Evolutionary conservation across 2,797 vertebrate genomes (phyloP), one percentile per base, ranked within the genome.

Genomic region (Pristis pectinata): DNA sequence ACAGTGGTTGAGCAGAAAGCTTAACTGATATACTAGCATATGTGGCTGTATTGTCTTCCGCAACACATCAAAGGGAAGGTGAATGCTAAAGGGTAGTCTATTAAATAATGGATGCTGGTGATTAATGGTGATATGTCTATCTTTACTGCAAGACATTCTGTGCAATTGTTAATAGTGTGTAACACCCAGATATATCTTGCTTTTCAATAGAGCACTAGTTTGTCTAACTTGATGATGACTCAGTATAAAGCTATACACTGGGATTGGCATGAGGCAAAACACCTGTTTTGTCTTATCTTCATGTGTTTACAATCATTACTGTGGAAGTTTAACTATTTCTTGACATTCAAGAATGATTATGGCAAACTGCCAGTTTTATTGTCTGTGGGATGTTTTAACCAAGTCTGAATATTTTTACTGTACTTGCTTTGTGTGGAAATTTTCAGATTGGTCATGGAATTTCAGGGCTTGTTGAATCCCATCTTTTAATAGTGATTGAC

Each of bases 211-310:
- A 13, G 11, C 74, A 30, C 64, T 72, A 22, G n/a, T 41, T 8
- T 61, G 34, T 70, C 61, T 67, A 41, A 74, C 27, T 30, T 93
- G 67, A 74, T 74, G 67, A 70, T 93, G 67, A 53, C 41, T 74
- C 91, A 93, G 24, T 93, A 72, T 30, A 49, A 49, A 72, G 41
- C 64, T 17, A 30, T 49, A 93, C 15, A 74, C 41, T 24, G 70
- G 22, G 41, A 72, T 37, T 49, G 92, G n/a, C n/a, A n/a, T 72
- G 72, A 74, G 49, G 44, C 41, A 93, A n/a, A n/a, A 41, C 92
- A 93, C 92, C 67, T 93, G 92, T 53, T 93, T 53, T 93, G 11
- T 37, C 41, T 59, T 93, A 67, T 74, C 70, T 74, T 74, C 64
- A 49, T 44, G 5, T 34, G 34, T 89, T 61, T 59, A 59, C 49